Conservation (phyloP, 2,797 vertebrate species). For the Hyperoplus immaculatus region DNA sequence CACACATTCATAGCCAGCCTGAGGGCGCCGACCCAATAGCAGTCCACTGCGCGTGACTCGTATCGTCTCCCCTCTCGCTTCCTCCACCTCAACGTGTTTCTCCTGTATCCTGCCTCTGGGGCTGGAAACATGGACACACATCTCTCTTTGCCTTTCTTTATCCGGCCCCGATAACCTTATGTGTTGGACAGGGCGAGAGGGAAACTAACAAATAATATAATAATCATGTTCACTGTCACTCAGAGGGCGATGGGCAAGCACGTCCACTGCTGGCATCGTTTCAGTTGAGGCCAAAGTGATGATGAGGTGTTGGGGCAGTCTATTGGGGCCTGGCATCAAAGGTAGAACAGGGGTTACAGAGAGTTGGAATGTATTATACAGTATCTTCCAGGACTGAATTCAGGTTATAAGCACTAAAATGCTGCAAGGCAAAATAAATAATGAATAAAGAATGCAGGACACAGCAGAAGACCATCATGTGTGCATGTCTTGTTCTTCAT, state of each 20-base stretch:
- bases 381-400: constrained; percentile 32
- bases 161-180: constrained; percentile 65
- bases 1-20: constrained; percentile 70
- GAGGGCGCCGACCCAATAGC: constrained; percentile 68
- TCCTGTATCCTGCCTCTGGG: constrained; percentile 73
- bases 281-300: constrained; percentile 58
- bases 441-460: constrained; percentile 12
- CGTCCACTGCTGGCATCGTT: constrained; percentile 45
- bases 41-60: constrained; percentile 61
- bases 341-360: constrained; percentile 27
- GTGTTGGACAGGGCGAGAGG: constrained; percentile 59
- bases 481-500: constrained; percentile 9
- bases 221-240: constrained; percentile 55
- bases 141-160: constrained; percentile 56
- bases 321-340: constrained; percentile 25
- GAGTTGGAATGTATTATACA: constrained; percentile 42
- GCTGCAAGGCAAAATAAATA: constrained; percentile 64
- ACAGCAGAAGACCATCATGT: not conserved
- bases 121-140: constrained; percentile 63
- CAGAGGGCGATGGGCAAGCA: constrained; percentile 48
- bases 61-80: constrained; percentile 63
- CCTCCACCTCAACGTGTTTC: constrained; percentile 74
- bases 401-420: constrained; percentile 37
- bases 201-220: constrained; percentile 66
- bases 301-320: constrained; percentile 69